Evolutionary conservation across 2,888 invertebrate species (phyloP).

Genomic region (Eilema sororculum): DNA sequence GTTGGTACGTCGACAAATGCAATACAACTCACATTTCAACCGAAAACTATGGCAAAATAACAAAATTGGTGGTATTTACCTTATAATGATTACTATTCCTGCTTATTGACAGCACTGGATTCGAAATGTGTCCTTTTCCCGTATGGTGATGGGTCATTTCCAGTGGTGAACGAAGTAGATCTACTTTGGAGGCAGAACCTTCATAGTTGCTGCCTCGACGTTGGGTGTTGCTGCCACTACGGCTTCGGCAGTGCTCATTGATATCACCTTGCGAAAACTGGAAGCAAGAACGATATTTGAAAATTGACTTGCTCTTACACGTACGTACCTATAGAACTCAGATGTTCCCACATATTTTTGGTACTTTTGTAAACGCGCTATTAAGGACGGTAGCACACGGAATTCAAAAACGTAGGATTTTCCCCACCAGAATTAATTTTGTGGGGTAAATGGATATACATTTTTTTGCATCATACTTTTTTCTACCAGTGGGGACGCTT

Average conservation of each 20-base stretch:
- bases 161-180: conserved; percentile 90
- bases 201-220: conserved; percentile 88
- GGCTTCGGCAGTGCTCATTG: conserved; percentile 79
- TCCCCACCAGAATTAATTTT: too few relatives aligned
- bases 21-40: too few relatives aligned
- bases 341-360: too few relatives aligned
- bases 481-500: too few relatives aligned
- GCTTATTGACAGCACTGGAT: conserved; percentile 84
- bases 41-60: neutral
- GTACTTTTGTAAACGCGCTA: too few relatives aligned
- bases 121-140: conserved; percentile 87
- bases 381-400: too few relatives aligned
- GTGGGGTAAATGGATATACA: too few relatives aligned
- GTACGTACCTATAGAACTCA: neutral
- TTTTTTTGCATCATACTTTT: too few relatives aligned
- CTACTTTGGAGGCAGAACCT: conserved; percentile 88
- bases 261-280: conserved; percentile 86
- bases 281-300: conserved; percentile 29
- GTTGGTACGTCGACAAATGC: too few relatives aligned
- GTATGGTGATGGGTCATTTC: conserved; percentile 88
- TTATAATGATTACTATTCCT: conserved; percentile 74
- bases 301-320: neutral
- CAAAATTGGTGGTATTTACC: conserved; percentile 54
- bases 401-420: too few relatives aligned
- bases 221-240: conserved; percentile 82